phyloP scores from a whole-genome alignment of 1,140 invertebrate genomes.

The Nasonia vitripennis region DNA sequence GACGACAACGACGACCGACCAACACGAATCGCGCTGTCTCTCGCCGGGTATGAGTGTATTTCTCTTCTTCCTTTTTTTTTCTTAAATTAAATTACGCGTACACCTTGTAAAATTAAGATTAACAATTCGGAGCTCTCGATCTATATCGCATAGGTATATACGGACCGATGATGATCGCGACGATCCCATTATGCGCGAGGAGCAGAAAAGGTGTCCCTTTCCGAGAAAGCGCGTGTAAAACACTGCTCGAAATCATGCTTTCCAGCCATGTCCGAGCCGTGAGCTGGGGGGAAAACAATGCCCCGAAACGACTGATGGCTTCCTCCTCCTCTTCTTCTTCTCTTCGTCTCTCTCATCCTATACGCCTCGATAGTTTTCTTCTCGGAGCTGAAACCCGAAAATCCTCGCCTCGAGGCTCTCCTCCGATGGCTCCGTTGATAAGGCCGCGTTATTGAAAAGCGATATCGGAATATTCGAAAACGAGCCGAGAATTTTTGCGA shows the following conservation, averaged over 20 bases:
- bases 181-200: neutral
- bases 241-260: conserved; percentile 65
- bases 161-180: too few species aligned
- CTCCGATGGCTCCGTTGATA: too few species aligned
- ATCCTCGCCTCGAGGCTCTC: too few species aligned
- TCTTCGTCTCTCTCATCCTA: neutral
- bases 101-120: too few species aligned
- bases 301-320: conserved; percentile 39
- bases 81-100: too few species aligned
- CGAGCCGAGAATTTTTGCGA: neutral
- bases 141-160: too few species aligned
- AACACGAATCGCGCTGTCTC: neutral
- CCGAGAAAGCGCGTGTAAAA: conserved; percentile 68
- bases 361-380: too few species aligned
- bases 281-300: conserved; percentile 59
- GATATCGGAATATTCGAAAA: neutral
- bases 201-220: conserved; percentile 52
- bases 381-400: too few species aligned
- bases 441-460: too few species aligned
- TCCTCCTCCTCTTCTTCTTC: neutral
- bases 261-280: conserved; percentile 61
- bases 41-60: too few species aligned
- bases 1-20: too few species aligned
- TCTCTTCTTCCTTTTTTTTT: neutral
- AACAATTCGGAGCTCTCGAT: too few species aligned